Percentiles rank a stretch among this genome's conserved stretches.
Evolutionary conservation across 2,888 invertebrate species (phyloP).

Genomic region (Leptopilina drosophilae): DNA sequence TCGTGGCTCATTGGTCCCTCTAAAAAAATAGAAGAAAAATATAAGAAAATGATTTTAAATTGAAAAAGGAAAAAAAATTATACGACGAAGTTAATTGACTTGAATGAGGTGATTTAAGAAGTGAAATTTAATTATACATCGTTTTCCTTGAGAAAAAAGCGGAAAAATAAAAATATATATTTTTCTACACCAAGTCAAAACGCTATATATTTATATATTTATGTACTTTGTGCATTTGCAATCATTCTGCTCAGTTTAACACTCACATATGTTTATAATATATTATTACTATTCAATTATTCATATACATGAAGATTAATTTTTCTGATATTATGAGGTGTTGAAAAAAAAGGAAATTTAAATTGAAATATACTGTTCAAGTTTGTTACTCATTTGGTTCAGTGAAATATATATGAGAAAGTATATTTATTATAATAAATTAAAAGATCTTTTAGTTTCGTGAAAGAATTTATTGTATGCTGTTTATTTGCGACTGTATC

Average conservation of each 20-base stretch:
- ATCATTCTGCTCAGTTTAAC: slow-evolving; percentile 19
- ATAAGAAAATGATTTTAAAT: not conserved
- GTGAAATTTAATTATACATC: slow-evolving; percentile 37
- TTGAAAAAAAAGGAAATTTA: not conserved
- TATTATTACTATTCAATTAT: not conserved
- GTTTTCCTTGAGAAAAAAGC: not conserved
- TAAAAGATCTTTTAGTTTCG: not conserved
- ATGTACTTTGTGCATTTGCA: not conserved
- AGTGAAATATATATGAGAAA: slow-evolving; percentile 28
- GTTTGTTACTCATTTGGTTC: not conserved
- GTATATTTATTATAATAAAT: not conserved
- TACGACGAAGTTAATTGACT: not conserved
- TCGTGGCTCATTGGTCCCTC: slow-evolving; percentile 97
- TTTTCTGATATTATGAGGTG: not conserved
- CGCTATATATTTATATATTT: not conserved
- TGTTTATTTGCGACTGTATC: slow-evolving; percentile 9
- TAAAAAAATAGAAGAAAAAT: slow-evolving; percentile 73
- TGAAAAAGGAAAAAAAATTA: not conserved
- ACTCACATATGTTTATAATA: not conserved
- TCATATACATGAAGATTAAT: not conserved
- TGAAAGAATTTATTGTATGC: not conserved
- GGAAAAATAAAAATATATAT: slow-evolving; percentile 10
- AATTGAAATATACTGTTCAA: slow-evolving; percentile 9
- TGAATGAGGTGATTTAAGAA: slow-evolving; percentile 19
- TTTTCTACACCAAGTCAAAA: not conserved